phyloP scores from a whole-genome alignment of 2,113 vertebrate genomes.

The Corythornis vintsioides region DNA sequence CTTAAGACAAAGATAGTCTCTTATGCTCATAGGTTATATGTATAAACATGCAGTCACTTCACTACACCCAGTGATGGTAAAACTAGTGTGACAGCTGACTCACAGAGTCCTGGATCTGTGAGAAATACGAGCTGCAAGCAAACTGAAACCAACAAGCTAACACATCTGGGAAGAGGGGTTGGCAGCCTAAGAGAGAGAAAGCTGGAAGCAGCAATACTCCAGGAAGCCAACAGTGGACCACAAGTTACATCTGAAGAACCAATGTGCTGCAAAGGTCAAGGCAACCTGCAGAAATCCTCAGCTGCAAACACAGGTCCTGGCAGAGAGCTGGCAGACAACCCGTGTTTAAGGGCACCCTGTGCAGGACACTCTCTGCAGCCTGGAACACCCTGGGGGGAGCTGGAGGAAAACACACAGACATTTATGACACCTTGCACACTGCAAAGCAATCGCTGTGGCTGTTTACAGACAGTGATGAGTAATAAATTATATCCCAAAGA shows the following conservation, averaged over 20 bases:
- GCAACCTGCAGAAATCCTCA: conserved; percentile 26
- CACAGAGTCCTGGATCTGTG: background rate
- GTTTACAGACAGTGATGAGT: background rate
- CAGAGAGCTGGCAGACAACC: background rate
- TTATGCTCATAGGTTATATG: background rate
- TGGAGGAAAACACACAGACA: background rate
- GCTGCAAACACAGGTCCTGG: background rate
- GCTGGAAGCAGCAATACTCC: conserved; percentile 10
- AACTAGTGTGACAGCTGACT: conserved; percentile 3
- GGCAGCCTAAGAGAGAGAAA: background rate
- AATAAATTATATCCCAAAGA: background rate
- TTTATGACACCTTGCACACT: background rate
- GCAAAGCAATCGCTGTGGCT: background rate
- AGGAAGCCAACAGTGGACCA: conserved; percentile 24
- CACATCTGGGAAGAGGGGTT: background rate
- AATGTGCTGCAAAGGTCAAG: conserved; percentile 32
- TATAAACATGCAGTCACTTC: background rate
- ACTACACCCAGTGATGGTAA: background rate
- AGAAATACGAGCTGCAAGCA: background rate
- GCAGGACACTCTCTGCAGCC: background rate
- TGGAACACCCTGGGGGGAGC: background rate
- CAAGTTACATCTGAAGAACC: conserved; percentile 11
- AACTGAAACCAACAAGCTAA: background rate
- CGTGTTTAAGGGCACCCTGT: background rate
- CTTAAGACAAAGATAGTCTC: background rate